A percentile compares a stretch with the other conserved stretches of the same genome.
Conservation (phyloP, 2,113 vertebrate species). For the Channa argus region DNA sequence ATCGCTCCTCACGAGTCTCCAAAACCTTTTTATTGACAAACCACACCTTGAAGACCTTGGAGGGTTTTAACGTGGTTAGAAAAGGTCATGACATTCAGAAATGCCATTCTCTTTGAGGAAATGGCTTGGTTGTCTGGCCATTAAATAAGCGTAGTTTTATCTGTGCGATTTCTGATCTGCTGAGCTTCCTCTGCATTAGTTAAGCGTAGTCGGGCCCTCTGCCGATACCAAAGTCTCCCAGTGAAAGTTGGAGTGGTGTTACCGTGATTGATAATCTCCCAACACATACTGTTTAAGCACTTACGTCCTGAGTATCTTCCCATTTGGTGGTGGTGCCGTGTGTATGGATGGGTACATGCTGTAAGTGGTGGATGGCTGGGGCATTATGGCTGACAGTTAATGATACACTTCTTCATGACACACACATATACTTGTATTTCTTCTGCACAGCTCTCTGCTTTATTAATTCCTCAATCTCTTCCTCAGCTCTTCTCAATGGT, state of each 20-base stretch:
- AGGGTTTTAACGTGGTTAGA: conserved; percentile 77
- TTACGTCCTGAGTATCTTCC: background rate
- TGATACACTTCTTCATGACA: conserved; percentile 31
- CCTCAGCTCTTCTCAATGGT: background rate
- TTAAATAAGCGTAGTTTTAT: conserved; percentile 76
- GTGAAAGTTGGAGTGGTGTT: conserved; percentile 32
- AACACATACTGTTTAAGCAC: conserved; percentile 30
- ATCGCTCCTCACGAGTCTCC: conserved; percentile 33
- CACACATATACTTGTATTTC: conserved; percentile 33
- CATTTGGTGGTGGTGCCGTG: conserved; percentile 16
- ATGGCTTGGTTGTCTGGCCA: conserved; percentile 61
- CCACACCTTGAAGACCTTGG: conserved; percentile 73
- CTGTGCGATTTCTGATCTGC: conserved; percentile 60
- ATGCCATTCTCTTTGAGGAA: conserved; percentile 79
- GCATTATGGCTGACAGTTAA: conserved; percentile 49
- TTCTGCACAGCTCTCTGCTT: conserved; percentile 33
- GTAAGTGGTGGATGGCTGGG: conserved; percentile 40
- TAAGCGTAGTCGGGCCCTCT: conserved; percentile 22
- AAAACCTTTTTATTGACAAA: conserved; percentile 75
- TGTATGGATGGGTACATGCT: conserved; percentile 33
- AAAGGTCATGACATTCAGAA: conserved; percentile 84
- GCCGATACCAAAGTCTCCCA: conserved; percentile 35
- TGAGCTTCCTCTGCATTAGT: conserved; percentile 35
- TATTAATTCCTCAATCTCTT: conserved; percentile 8
- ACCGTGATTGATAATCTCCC: conserved; percentile 21